Percentiles rank a stretch among this genome's conserved stretches.
Conservation (phyloP, 2,888 invertebrate genomes). For the Apeira syringaria region DNA sequence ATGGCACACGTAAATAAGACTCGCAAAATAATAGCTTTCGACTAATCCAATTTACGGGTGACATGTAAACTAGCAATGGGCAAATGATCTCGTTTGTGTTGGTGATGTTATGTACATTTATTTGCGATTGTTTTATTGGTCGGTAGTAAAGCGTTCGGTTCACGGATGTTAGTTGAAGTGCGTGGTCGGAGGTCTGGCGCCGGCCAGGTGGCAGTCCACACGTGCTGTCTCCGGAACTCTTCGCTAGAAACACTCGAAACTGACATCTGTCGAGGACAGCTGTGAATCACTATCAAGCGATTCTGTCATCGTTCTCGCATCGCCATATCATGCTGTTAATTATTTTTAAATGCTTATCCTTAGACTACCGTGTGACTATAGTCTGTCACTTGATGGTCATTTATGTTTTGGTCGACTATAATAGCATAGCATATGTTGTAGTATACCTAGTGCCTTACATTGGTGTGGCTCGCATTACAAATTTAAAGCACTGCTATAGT, state of each 20-base stretch:
- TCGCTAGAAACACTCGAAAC: constrained; percentile 7
- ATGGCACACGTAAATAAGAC: constrained; percentile 66
- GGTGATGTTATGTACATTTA: constrained; percentile 3
- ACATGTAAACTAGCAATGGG: constrained; percentile 26
- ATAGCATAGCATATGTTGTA: too few species aligned
- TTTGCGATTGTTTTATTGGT: constrained; percentile 4
- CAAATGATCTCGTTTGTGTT: constrained; percentile 7
- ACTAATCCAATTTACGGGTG: constrained; percentile 43
- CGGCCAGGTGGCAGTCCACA: constrained; percentile 64
- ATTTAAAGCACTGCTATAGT: too few species aligned
- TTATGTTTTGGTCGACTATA: too few species aligned
- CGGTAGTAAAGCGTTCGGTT: constrained; percentile 6
- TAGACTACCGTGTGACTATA: too few species aligned
- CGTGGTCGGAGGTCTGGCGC: constrained; percentile 44
- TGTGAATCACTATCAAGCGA: constrained; percentile 50
- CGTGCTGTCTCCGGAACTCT: constrained; percentile 51
- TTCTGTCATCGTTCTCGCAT: too few species aligned
- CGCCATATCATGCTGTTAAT: too few species aligned
- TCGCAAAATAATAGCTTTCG: constrained; percentile 59
- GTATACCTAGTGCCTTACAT: too few species aligned
- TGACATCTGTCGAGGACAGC: constrained; percentile 39
- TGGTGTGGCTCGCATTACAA: too few species aligned
- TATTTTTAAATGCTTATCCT: too few species aligned
- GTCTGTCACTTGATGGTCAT: too few species aligned
- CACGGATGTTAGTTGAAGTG: constrained; percentile 12